These are phyloP conservation scores for Myotis myotis DNA, from an alignment of 2,797 vertebrate genomes.

Conservation along the genomic window DNA sequence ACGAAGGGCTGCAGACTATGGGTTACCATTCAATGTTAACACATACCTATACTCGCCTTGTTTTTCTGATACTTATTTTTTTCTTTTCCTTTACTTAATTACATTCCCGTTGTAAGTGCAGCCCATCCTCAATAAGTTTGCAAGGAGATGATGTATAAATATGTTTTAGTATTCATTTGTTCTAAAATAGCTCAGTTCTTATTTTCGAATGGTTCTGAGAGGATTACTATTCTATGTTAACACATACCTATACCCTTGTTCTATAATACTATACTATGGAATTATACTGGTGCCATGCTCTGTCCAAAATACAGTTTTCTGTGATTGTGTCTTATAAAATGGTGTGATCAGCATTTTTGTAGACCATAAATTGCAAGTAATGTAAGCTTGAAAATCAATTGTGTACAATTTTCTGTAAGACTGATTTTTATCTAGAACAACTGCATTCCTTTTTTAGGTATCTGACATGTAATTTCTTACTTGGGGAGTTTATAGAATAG, in stretches of 20 bases:
- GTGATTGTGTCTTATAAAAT: not conserved
- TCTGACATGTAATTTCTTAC: conserved; percentile 41
- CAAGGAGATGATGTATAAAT: conserved; percentile 15
- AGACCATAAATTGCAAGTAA: not conserved
- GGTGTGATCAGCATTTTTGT: not conserved
- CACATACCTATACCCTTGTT: not conserved
- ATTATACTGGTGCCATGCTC: not conserved
- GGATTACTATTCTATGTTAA: not conserved
- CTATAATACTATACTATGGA: not conserved
- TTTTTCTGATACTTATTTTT: not conserved
- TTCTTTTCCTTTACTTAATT: not conserved
- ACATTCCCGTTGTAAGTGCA: not conserved
- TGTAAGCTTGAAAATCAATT: conserved; percentile 45
- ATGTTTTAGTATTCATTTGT: not conserved
- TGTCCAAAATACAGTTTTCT: conserved; percentile 25
- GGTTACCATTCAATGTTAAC: too few relatives aligned
- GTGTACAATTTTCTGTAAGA: conserved; percentile 45
- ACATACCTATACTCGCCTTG: not conserved
- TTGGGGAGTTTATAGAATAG: conserved; percentile 3
- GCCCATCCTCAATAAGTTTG: not conserved
- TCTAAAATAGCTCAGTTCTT: not conserved
- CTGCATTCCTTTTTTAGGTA: conserved; percentile 1
- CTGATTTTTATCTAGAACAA: conserved; percentile 36
- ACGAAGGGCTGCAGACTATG: not conserved
- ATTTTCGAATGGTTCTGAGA: not conserved